Evolutionary conservation across 2,888 invertebrate species (phyloP).

Genomic region (Schizotus pectinicornis): DNA sequence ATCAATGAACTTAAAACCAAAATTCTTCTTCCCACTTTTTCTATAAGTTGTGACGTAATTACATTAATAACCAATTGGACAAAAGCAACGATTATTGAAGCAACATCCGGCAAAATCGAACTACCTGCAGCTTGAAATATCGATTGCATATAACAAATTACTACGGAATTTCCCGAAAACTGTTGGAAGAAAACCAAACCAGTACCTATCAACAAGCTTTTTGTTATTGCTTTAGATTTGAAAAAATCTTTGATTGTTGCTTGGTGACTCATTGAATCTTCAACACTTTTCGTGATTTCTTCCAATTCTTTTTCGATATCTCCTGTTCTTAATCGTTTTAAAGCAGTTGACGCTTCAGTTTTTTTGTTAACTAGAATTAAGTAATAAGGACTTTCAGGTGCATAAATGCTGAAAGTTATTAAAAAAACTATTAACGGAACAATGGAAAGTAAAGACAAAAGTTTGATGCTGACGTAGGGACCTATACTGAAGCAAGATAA

Average conservation of each 20-base stretch:
- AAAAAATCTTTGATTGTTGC: slow-evolving; percentile 64
- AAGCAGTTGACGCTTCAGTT: slow-evolving; percentile 62
- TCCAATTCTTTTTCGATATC: slow-evolving; percentile 25
- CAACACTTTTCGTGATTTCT: slow-evolving; percentile 64
- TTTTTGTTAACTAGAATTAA: slow-evolving; percentile 65
- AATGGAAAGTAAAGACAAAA: slow-evolving; percentile 54
- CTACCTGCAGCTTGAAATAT: slow-evolving; percentile 74
- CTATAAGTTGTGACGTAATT: slow-evolving; percentile 76
- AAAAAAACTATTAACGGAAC: slow-evolving; percentile 61
- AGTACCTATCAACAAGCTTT: slow-evolving; percentile 74
- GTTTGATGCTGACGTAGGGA: slow-evolving; percentile 69
- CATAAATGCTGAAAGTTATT: slow-evolving; percentile 63
- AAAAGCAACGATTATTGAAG: slow-evolving; percentile 76
- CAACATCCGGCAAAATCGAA: slow-evolving; percentile 65
- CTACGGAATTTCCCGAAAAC: slow-evolving; percentile 77
- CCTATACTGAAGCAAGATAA: slow-evolving; percentile 73
- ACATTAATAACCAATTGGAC: slow-evolving; percentile 77
- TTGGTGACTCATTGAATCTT: slow-evolving; percentile 55
- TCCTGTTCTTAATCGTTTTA: slow-evolving; percentile 63
- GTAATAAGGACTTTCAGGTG: slow-evolving; percentile 83
- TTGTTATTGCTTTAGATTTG: slow-evolving; percentile 71
- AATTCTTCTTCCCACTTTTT: slow-evolving; percentile 74
- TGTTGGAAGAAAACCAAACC: slow-evolving; percentile 81
- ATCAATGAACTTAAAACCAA: slow-evolving; percentile 73
- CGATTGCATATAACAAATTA: slow-evolving; percentile 73